phyloP scores from a whole-genome alignment of 2,113 vertebrate species.

The Xyliphius kryptos region DNA sequence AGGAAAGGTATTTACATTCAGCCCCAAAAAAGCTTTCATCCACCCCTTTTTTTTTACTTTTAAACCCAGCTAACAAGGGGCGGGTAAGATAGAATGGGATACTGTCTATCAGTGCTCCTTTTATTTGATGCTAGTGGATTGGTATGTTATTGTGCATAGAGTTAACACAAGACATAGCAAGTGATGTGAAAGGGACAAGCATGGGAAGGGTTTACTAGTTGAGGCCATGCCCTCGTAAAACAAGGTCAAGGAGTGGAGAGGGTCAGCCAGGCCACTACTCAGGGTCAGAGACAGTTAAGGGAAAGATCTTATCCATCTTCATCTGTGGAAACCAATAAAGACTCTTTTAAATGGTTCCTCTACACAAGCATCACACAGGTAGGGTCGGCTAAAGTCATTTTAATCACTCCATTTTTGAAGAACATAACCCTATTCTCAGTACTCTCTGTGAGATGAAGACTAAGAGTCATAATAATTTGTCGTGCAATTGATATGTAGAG shows the following conservation, averaged over 20 bases:
- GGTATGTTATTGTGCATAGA: slow-evolving; percentile 9
- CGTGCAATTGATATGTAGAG: too few relatives aligned
- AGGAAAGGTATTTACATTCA: slow-evolving; percentile 43
- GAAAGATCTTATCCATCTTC: slow-evolving; percentile 39
- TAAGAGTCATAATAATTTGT: too few relatives aligned
- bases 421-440: too few relatives aligned
- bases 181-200: slow-evolving; percentile 19
- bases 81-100: slow-evolving; percentile 18
- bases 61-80: slow-evolving; percentile 18
- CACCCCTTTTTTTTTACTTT: slow-evolving; percentile 25
- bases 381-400: too few relatives aligned
- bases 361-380: too few relatives aligned
- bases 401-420: too few relatives aligned
- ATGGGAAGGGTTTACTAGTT: slow-evolving; percentile 27
- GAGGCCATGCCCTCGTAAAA: slow-evolving; percentile 29
- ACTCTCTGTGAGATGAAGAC: too few relatives aligned
- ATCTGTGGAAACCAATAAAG: background rate
- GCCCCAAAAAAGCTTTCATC: slow-evolving; percentile 48
- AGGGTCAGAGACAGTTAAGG: slow-evolving; percentile 35
- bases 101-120: slow-evolving; percentile 40
- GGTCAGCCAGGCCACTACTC: slow-evolving; percentile 32
- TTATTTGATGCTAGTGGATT: slow-evolving; percentile 40
- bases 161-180: slow-evolving; percentile 15
- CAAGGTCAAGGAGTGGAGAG: slow-evolving; percentile 46
- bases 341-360: too few relatives aligned